Evolutionary conservation across 64 coral and sea anemone genomes (phyloP).

Genomic region (Pachyseris speciosa): DNA sequence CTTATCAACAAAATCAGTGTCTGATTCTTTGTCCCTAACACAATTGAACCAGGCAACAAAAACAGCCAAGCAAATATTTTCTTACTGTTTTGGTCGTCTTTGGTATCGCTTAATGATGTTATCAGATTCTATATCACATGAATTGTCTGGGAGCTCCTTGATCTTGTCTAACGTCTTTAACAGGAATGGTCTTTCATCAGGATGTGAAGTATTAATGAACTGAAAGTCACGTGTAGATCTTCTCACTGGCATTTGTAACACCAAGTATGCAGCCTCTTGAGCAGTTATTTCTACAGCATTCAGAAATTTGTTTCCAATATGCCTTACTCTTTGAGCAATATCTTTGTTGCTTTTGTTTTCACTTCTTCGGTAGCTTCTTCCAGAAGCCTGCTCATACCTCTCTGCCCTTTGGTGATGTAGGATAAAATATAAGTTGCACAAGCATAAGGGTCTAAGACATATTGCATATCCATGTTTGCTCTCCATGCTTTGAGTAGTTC

Average conservation of each 20-base stretch:
- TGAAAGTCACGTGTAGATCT: slow-evolving; percentile 52
- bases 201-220: slow-evolving; percentile 66
- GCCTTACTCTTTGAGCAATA: neutral
- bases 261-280: slow-evolving; percentile 70
- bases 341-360: too few species aligned
- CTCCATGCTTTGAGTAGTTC: slow-evolving; percentile 19
- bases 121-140: slow-evolving; percentile 77
- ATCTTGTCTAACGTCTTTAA: slow-evolving; percentile 68
- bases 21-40: neutral
- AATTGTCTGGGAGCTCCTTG: slow-evolving; percentile 74
- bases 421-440: too few species aligned
- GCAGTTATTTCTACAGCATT: slow-evolving; percentile 75
- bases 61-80: too few species aligned
- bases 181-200: slow-evolving; percentile 70
- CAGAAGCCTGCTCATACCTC: slow-evolving; percentile 50
- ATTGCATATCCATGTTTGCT: too few species aligned
- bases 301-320: slow-evolving; percentile 56
- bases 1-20: too few species aligned
- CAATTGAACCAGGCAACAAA: slow-evolving; percentile 35
- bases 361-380: slow-evolving; percentile 49
- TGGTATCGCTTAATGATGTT: too few species aligned
- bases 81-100: too few species aligned
- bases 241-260: slow-evolving; percentile 53
- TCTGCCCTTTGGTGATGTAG: slow-evolving; percentile 11
- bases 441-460: too few species aligned